Evolutionary conservation across 2,888 invertebrate genomes (phyloP).

Genomic region (Bedellia somnulentella): DNA sequence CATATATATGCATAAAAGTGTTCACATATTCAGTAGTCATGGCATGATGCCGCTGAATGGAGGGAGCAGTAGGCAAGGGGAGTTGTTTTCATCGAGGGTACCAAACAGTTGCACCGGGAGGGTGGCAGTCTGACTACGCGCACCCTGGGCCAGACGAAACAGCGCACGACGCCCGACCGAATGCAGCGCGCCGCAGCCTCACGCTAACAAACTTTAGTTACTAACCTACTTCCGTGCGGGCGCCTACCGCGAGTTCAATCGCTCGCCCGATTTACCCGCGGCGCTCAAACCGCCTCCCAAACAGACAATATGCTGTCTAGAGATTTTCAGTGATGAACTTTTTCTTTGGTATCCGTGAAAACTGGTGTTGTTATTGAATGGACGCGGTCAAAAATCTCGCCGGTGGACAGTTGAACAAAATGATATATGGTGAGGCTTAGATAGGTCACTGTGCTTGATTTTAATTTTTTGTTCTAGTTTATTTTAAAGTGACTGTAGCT

Average conservation of each 20-base stretch:
- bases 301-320: constrained; percentile 21
- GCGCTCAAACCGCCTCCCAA: constrained; percentile 8
- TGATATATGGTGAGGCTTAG: constrained; percentile 59
- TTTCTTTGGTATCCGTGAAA: constrained; percentile 15
- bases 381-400: constrained; percentile 19
- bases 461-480: constrained; percentile 23
- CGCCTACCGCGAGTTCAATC: constrained; percentile 41
- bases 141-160: too few relatives aligned
- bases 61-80: not conserved
- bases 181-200: constrained; percentile 56
- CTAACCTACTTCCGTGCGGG: constrained; percentile 61
- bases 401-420: constrained; percentile 35
- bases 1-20: too few relatives aligned
- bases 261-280: too few relatives aligned
- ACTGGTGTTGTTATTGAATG: constrained; percentile 33
- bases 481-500: too few relatives aligned
- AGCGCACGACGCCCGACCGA: constrained; percentile 25
- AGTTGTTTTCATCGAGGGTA: constrained; percentile 14
- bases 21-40: not conserved
- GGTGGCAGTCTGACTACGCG: too few relatives aligned
- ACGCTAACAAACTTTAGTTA: constrained; percentile 62
- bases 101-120: too few relatives aligned
- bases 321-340: constrained; percentile 43
- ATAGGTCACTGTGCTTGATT: constrained; percentile 36
- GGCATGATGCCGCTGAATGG: not conserved